Percentiles rank a stretch among this genome's conserved stretches.
Evolutionary conservation across 2,888 invertebrate species (phyloP).

Genomic region (Camptogramma bilineatum): DNA sequence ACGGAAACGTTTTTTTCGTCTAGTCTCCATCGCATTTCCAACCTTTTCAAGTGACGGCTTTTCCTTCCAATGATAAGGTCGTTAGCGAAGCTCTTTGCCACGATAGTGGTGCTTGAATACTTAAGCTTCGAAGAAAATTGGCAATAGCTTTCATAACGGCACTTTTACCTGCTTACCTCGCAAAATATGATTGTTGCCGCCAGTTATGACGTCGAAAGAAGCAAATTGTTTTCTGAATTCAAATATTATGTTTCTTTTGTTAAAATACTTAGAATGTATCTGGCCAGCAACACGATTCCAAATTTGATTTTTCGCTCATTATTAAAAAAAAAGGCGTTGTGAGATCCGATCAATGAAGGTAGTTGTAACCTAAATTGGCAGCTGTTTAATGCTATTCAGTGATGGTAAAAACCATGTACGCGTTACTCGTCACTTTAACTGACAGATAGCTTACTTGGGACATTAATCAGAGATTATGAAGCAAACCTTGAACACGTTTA

Average conservation of each 20-base stretch:
- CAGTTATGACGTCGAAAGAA: background rate
- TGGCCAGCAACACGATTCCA: background rate
- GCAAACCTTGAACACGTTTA: too few relatives aligned
- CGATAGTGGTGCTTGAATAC: slow-evolving; percentile 31
- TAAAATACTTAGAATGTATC: background rate
- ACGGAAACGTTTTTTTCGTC: slow-evolving; percentile 79
- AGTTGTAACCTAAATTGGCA: too few relatives aligned
- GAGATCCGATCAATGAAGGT: too few relatives aligned
- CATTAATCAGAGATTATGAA: too few relatives aligned
- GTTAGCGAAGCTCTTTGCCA: slow-evolving; percentile 63
- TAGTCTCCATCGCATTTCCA: slow-evolving; percentile 72
- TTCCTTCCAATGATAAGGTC: slow-evolving; percentile 76
- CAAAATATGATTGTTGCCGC: background rate
- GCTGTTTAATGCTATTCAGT: too few relatives aligned
- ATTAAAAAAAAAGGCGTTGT: too few relatives aligned
- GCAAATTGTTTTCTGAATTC: background rate
- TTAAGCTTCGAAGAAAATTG: slow-evolving; percentile 19
- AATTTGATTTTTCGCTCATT: too few relatives aligned
- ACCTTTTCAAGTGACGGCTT: slow-evolving; percentile 69
- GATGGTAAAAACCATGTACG: too few relatives aligned
- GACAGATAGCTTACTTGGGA: too few relatives aligned
- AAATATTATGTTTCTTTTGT: background rate
- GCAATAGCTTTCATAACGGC: slow-evolving; percentile 19
- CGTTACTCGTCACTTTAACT: too few relatives aligned
- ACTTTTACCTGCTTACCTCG: slow-evolving; percentile 4